phyloP scores from a whole-genome alignment of 2,113 vertebrate species.

The Collichthys lucidus region DNA sequence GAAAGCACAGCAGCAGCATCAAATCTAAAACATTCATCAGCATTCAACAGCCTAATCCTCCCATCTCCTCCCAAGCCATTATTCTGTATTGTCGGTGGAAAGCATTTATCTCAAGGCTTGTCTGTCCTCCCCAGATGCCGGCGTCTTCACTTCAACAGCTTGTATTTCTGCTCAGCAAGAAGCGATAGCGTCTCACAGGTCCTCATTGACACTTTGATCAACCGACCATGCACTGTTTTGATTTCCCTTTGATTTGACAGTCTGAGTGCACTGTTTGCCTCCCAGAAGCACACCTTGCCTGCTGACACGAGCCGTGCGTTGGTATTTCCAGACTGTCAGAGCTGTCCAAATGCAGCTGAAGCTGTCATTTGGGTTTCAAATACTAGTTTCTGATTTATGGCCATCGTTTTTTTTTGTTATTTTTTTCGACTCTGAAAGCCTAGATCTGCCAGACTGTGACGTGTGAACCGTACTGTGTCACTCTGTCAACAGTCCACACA shows the following conservation, averaged over 20 bases:
- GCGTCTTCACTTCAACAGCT: constrained; percentile 42
- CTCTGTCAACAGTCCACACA: constrained; percentile 30
- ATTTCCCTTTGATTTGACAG: constrained; percentile 74
- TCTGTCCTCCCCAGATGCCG: constrained; percentile 42
- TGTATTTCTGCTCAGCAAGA: constrained; percentile 50
- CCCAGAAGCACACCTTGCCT: constrained; percentile 48
- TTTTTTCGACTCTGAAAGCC: constrained; percentile 25
- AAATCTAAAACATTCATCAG: neutral
- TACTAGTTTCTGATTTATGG: constrained; percentile 65
- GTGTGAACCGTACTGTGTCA: constrained; percentile 44
- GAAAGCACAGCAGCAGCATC: constrained; percentile 10
- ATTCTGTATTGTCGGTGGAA: constrained; percentile 15
- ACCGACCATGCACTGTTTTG: constrained; percentile 60
- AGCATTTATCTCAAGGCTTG: constrained; percentile 29
- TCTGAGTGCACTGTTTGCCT: constrained; percentile 4
- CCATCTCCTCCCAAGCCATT: constrained; percentile 13
- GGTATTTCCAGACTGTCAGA: constrained; percentile 62
- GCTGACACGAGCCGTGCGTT: constrained; percentile 38
- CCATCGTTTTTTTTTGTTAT: constrained; percentile 18
- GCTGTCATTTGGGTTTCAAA: constrained; percentile 61
- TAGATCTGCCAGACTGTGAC: constrained; percentile 56
- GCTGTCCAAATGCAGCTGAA: constrained; percentile 46
- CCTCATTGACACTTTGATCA: constrained; percentile 67
- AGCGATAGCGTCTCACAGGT: constrained; percentile 38
- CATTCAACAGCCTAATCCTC: constrained; percentile 6